phyloP scores from a whole-genome alignment of 2,113 vertebrate genomes.

The Orcinus orca region DNA sequence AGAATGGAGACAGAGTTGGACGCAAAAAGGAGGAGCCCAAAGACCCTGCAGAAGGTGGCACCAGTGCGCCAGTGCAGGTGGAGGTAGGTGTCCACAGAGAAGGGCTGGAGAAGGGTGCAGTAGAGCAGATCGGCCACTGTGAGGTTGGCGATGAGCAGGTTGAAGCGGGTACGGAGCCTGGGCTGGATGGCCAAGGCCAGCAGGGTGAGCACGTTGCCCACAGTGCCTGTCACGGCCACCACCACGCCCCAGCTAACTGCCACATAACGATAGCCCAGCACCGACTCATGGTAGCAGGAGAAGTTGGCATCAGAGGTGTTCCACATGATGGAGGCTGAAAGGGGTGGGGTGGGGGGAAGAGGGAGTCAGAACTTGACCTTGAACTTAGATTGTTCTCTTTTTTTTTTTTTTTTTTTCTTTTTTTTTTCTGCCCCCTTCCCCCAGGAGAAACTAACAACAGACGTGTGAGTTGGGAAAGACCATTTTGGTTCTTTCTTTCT shows the following conservation, averaged over 20 bases:
- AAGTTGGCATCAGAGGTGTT: slow-evolving; percentile 71
- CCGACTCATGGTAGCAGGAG: slow-evolving; percentile 87
- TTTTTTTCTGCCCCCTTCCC: slow-evolving; percentile 43
- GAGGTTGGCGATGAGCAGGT: slow-evolving; percentile 91
- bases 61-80: slow-evolving; percentile 88
- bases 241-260: slow-evolving; percentile 87
- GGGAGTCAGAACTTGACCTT: neutral
- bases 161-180: slow-evolving; percentile 88
- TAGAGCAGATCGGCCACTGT: slow-evolving; percentile 89
- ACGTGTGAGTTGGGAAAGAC: slow-evolving; percentile 44
- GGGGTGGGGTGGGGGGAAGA: neutral
- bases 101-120: slow-evolving; percentile 89
- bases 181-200: slow-evolving; percentile 84
- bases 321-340: slow-evolving; percentile 59
- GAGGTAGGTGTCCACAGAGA: slow-evolving; percentile 89
- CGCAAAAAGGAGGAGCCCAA: slow-evolving; percentile 89
- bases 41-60: slow-evolving; percentile 84
- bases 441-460: slow-evolving; percentile 60
- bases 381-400: neutral
- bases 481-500: slow-evolving; percentile 51
- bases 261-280: slow-evolving; percentile 87
- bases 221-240: slow-evolving; percentile 85
- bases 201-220: slow-evolving; percentile 90
- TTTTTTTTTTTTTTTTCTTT: accelerated
- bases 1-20: slow-evolving; percentile 92